A percentile compares a stretch with the other conserved stretches of the same genome.
Conservation (phyloP, 2,888 invertebrate species). For the Metopia argyrocephala region DNA sequence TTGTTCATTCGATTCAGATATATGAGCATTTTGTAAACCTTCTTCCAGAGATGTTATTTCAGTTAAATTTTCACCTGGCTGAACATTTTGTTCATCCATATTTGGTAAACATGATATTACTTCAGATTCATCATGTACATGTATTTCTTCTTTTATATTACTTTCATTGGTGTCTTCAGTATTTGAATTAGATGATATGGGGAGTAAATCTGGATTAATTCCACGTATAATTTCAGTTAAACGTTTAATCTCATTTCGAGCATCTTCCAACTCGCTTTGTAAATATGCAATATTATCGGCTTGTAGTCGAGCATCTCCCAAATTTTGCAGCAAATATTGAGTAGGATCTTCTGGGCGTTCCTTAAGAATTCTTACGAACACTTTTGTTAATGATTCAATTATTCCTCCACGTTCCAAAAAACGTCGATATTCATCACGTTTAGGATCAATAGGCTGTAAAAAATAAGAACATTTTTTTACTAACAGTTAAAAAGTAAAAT, state of each 20-base stretch:
- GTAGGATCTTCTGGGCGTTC: constrained; percentile 76
- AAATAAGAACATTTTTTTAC: no score
- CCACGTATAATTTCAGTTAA: constrained; percentile 70
- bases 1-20: constrained; percentile 21
- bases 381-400: constrained; percentile 76
- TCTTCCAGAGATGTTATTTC: constrained; percentile 15
- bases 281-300: constrained; percentile 73
- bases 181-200: constrained; percentile 23
- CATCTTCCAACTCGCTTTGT: constrained; percentile 72
- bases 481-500: no score
- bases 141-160: constrained; percentile 26
- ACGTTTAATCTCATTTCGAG: constrained; percentile 72
- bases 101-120: no score
- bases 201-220: constrained; percentile 70
- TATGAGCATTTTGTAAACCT: constrained; percentile 26
- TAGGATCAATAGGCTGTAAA: constrained; percentile 77
- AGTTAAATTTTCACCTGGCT: not conserved
- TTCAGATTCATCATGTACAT: not conserved
- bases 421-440: constrained; percentile 78
- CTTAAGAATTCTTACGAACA: constrained; percentile 74
- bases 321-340: constrained; percentile 74
- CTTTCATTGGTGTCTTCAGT: constrained; percentile 24
- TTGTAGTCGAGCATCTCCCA: constrained; percentile 74
- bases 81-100: constrained; percentile 12
- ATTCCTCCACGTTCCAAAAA: constrained; percentile 77